Evolutionary conservation across 2,888 invertebrate species (phyloP).

Genomic region (Diplazon laetatorius): DNA sequence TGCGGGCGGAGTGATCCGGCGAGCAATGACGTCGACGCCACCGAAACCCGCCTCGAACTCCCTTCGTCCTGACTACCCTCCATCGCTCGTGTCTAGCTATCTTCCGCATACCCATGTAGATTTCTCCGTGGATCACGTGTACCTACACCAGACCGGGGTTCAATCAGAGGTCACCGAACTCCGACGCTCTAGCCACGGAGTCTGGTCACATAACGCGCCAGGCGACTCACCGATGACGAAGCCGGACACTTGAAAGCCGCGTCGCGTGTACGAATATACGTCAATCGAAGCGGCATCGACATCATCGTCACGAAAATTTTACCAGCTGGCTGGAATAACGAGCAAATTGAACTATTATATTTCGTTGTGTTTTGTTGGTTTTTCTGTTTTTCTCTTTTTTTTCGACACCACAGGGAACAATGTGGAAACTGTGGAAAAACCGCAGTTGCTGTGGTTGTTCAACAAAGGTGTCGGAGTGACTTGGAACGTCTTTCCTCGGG

Average conservation of each 20-base stretch:
- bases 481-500: constrained; percentile 27
- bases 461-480: constrained; percentile 9
- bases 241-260: constrained; percentile 19
- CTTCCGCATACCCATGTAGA: constrained; percentile 73
- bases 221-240: constrained; percentile 1
- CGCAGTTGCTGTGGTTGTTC: neutral
- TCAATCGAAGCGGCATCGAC: constrained; percentile 23
- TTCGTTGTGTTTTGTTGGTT: neutral
- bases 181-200: constrained; percentile 67
- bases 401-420: too few relatives aligned
- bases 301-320: constrained; percentile 8
- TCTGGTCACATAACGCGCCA: constrained; percentile 45
- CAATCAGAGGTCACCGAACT: constrained; percentile 78
- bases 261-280: constrained; percentile 1
- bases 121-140: constrained; percentile 70
- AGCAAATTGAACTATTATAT: constrained; percentile 15
- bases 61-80: constrained; percentile 31
- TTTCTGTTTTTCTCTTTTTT: too few relatives aligned
- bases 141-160: constrained; percentile 70
- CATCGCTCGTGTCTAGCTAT: constrained; percentile 26
- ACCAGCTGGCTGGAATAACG: neutral
- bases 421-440: too few relatives aligned
- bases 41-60: constrained; percentile 53
- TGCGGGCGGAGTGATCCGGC: constrained; percentile 78
- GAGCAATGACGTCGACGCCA: constrained; percentile 61